Evolutionary conservation across 2,113 vertebrate genomes (phyloP).

Genomic region (Amphiprion percula): DNA sequence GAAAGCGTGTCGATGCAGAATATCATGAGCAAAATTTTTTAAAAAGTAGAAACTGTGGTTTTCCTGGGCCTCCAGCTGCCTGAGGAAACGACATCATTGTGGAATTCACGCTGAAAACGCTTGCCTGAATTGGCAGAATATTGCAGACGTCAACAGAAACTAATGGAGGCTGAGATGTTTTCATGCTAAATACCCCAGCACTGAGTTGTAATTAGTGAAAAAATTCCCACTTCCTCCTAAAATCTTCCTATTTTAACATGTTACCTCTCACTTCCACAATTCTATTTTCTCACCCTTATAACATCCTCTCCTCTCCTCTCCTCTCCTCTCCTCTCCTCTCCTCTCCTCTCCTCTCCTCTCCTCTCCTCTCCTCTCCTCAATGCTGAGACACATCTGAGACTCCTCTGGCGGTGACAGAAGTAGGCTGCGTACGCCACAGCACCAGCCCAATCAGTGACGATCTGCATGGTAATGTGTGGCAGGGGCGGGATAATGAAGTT

Average conservation of each 20-base stretch:
- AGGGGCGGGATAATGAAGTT: conserved; percentile 99
- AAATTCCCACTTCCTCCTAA: conserved; percentile 58
- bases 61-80: conserved; percentile 60
- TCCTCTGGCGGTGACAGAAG: conserved; percentile 92
- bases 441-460: conserved; percentile 92
- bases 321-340: neutral
- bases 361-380: conserved; percentile 30
- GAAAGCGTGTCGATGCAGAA: conserved; percentile 62
- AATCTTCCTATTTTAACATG: conserved; percentile 48
- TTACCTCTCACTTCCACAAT: conserved; percentile 51
- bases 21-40: conserved; percentile 39
- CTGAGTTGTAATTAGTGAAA: conserved; percentile 38
- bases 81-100: conserved; percentile 60
- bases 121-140: conserved; percentile 34
- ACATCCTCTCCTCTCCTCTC: neutral
- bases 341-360: neutral
- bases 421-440: conserved; percentile 88
- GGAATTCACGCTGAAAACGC: conserved; percentile 63
- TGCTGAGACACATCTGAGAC: conserved; percentile 89
- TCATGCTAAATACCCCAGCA: conserved; percentile 33
- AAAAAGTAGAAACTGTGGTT: conserved; percentile 71
- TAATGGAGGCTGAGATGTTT: conserved; percentile 4
- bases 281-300: neutral
- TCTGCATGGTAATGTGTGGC: conserved; percentile 98
- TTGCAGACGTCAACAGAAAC: conserved; percentile 62